Percentiles rank a stretch among this genome's conserved stretches.
Evolutionary conservation across 1,140 invertebrate genomes (phyloP).

Genomic region (Limonius californicus): DNA sequence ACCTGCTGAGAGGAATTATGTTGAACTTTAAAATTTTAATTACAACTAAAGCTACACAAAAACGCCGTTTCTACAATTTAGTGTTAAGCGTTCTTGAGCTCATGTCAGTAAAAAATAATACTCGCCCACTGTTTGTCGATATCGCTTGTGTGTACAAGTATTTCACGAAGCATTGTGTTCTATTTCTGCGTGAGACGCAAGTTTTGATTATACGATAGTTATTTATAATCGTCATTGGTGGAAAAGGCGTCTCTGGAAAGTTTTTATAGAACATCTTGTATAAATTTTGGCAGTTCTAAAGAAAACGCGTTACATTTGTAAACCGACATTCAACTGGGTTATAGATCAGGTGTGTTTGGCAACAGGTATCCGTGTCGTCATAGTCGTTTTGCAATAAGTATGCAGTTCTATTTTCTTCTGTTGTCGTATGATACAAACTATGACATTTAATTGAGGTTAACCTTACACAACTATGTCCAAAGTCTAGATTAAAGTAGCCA

Average conservation of each 20-base stretch:
- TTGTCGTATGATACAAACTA: background rate
- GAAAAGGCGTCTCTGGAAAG: background rate
- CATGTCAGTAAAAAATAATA: too few relatives aligned
- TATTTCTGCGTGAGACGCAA: background rate
- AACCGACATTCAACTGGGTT: background rate
- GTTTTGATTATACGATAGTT: background rate
- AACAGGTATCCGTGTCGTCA: background rate
- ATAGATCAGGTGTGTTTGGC: slow-evolving; percentile 1
- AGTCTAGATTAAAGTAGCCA: too few relatives aligned
- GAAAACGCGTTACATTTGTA: background rate
- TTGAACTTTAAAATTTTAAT: too few relatives aligned
- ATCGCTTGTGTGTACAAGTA: too few relatives aligned
- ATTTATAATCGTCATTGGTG: background rate
- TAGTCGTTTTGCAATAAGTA: background rate
- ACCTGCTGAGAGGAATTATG: too few relatives aligned
- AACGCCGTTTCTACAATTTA: too few relatives aligned
- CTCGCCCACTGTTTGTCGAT: too few relatives aligned
- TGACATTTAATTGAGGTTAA: background rate
- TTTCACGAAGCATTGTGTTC: background rate
- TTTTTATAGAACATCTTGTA: background rate
- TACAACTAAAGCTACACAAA: too few relatives aligned
- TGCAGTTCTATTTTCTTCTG: background rate
- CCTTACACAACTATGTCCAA: too few relatives aligned
- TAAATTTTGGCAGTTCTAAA: background rate
- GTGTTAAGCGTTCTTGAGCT: too few relatives aligned